Conservation (phyloP, 2,113 vertebrate genomes). For the Zingel zingel region DNA sequence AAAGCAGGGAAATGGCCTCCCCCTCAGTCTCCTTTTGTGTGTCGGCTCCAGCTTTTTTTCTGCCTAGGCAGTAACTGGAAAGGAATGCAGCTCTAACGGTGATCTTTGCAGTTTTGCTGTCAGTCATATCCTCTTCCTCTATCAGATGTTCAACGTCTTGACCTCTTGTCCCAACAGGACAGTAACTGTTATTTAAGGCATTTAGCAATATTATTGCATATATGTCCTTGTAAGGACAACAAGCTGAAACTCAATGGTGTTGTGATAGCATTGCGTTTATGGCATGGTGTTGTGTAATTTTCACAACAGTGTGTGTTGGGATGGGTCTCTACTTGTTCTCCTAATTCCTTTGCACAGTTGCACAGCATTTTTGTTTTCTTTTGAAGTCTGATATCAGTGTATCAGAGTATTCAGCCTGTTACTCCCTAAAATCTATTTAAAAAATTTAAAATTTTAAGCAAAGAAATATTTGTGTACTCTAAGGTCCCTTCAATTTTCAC, state of each 20-base stretch:
- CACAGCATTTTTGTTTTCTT: constrained; percentile 18
- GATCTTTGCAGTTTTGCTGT: constrained; percentile 42
- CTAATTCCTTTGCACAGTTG: constrained; percentile 11
- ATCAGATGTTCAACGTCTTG: not conserved
- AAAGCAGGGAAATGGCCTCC: constrained; percentile 59
- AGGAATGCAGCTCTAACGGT: constrained; percentile 39
- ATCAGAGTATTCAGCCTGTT: not conserved
- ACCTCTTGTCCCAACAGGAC: constrained; percentile 40
- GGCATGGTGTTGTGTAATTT: constrained; percentile 57
- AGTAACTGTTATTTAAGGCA: constrained; percentile 44
- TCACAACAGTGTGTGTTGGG: constrained; percentile 21
- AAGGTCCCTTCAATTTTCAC: not conserved
- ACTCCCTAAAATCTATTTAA: not conserved
- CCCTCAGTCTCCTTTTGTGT: constrained; percentile 54
- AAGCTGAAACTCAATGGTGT: constrained; percentile 38
- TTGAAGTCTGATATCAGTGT: constrained; percentile 40
- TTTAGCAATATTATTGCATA: constrained; percentile 37
- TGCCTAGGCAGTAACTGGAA: constrained; percentile 25
- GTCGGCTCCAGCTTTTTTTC: not conserved
- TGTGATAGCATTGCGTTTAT: constrained; percentile 16
- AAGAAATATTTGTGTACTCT: not conserved
- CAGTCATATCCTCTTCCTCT: constrained; percentile 25
- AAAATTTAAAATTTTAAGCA: not conserved
- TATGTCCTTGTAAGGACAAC: constrained; percentile 25
- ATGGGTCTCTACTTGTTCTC: constrained; percentile 63